Evolutionary conservation across 2,797 vertebrate genomes (phyloP).

Genomic region (Schizopygopsis pylzovi): DNA sequence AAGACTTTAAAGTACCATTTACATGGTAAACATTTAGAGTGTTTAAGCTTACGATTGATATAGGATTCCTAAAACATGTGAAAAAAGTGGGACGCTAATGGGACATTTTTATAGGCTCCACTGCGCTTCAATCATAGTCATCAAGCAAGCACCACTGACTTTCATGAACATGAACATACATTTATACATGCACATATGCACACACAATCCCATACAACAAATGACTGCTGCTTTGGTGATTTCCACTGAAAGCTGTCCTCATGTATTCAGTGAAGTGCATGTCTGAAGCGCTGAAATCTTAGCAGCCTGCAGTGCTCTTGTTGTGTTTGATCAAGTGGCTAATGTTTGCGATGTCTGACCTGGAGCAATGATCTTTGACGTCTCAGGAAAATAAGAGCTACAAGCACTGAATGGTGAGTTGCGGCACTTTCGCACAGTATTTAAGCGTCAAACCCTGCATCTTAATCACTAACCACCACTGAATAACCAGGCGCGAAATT

Average conservation of each 20-base stretch:
- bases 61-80: background rate
- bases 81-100: background rate
- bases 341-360: conserved; percentile 3
- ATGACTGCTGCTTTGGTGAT: conserved; percentile 16
- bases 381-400: conserved; percentile 9
- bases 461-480: background rate
- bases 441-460: background rate
- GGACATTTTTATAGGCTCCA: background rate
- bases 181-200: conserved; percentile 29
- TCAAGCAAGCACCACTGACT: conserved; percentile 2
- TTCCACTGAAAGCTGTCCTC: conserved; percentile 23
- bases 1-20: background rate
- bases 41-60: background rate
- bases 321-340: conserved; percentile 11
- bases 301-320: conserved; percentile 13
- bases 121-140: background rate
- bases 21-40: background rate
- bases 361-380: conserved; percentile 10
- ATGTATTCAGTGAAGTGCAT: conserved; percentile 9
- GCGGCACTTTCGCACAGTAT: background rate
- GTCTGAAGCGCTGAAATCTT: conserved; percentile 17
- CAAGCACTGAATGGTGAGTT: background rate
- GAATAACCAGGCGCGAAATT: conserved; percentile 9
- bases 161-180: conserved; percentile 30
- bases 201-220: conserved; percentile 14